Conservation (phyloP, 1,140 invertebrate genomes). For the Drusus annulatus region DNA sequence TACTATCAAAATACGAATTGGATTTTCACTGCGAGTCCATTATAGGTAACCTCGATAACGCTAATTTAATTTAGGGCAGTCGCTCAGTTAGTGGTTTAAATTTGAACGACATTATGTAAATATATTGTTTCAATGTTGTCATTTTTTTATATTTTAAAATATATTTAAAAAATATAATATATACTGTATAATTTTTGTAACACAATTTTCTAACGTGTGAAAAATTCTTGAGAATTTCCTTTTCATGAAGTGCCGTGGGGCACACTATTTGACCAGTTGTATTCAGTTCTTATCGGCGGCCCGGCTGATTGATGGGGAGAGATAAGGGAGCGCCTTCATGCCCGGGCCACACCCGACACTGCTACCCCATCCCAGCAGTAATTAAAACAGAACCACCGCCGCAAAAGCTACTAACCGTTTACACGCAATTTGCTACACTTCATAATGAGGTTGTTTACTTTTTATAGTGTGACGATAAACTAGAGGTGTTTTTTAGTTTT, state of each 20-base stretch:
- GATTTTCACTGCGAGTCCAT: too few relatives aligned
- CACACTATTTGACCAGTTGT: conserved; percentile 37
- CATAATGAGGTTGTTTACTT: neutral
- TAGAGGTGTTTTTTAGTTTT: neutral
- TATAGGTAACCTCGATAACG: too few relatives aligned
- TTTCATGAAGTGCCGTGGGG: neutral
- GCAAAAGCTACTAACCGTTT: neutral
- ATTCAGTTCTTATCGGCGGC: conserved; percentile 47
- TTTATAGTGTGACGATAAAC: neutral
- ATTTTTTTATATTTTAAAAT: too few relatives aligned
- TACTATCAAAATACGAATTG: too few relatives aligned
- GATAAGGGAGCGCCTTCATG: conserved; percentile 49
- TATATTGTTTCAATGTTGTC: too few relatives aligned
- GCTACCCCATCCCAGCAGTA: neutral
- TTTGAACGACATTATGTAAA: too few relatives aligned
- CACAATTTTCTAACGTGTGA: too few relatives aligned
- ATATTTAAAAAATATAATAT: too few relatives aligned
- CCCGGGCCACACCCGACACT: conserved; percentile 18
- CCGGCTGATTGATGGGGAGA: conserved; percentile 54
- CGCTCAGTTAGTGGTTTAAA: too few relatives aligned
- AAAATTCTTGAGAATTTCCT: neutral
- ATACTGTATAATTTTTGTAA: too few relatives aligned
- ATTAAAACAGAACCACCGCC: conserved; percentile 1
- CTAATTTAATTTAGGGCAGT: too few relatives aligned
- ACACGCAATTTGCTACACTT: neutral